Evolutionary conservation across 1,140 invertebrate species (phyloP).

Genomic region (Neomicropteryx cornuta): DNA sequence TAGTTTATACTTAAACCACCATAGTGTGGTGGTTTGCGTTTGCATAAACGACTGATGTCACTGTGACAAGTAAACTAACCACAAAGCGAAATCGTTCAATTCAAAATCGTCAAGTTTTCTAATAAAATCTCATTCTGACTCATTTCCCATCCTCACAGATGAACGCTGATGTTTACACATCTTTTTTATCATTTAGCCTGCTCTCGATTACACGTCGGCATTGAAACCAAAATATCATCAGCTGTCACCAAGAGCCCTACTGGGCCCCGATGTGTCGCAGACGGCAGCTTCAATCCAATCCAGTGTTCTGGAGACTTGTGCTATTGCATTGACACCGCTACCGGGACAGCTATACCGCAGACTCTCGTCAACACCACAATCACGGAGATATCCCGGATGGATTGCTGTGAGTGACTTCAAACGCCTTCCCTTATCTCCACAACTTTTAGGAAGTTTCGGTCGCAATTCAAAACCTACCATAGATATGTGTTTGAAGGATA

Average conservation of each 20-base stretch:
- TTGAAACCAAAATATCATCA: slow-evolving; percentile 16
- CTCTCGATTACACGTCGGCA: slow-evolving; percentile 31
- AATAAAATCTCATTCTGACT: no score
- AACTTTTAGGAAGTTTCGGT: not conserved
- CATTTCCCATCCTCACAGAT: no score
- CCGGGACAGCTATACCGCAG: slow-evolving; percentile 26
- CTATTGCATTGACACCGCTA: slow-evolving; percentile 39
- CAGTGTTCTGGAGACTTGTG: slow-evolving; percentile 41
- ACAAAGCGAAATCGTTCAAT: no score
- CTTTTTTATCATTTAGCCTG: slow-evolving; percentile 27
- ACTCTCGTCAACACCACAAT: slow-evolving; percentile 25
- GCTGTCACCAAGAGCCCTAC: slow-evolving; percentile 18
- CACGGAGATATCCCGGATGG: slow-evolving; percentile 26
- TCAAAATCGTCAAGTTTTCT: no score
- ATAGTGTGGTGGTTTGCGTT: no score
- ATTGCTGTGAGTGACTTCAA: slow-evolving; percentile 40
- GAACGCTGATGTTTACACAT: no score
- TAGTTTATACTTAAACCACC: no score
- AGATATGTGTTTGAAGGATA: no score
- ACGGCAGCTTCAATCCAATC: slow-evolving; percentile 43
- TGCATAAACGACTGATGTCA: no score
- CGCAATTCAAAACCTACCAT: no score
- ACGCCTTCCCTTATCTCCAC: not conserved
- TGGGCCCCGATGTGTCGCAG: slow-evolving; percentile 33
- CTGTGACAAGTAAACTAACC: no score